Conservation (phyloP, 2,797 vertebrate genomes). For the Bradypus variegatus region DNA sequence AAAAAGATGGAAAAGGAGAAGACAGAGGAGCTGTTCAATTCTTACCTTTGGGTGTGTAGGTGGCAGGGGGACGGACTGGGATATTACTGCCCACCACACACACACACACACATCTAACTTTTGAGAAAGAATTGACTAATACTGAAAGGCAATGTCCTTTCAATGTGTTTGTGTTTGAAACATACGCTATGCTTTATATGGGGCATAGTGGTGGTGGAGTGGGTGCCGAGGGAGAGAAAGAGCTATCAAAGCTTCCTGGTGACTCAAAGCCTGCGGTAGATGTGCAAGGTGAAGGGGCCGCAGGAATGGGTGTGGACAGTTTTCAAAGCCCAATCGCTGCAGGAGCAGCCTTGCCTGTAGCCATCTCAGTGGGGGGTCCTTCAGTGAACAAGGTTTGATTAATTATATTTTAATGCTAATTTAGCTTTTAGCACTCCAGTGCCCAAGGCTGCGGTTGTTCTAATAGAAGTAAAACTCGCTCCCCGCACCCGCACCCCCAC, state of each 20-base stretch:
- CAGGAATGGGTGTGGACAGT: not conserved
- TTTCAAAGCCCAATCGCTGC: not conserved
- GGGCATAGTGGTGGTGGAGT: not conserved
- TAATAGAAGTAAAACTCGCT: not conserved
- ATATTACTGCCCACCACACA: not conserved
- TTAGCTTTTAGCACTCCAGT: conserved; percentile 10
- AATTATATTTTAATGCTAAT: conserved; percentile 23
- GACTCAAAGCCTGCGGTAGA: not conserved
- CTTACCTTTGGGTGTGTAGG: no score
- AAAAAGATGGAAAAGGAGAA: not conserved
- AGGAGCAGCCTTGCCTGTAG: not conserved
- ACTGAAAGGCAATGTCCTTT: not conserved
- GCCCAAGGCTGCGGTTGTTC: conserved; percentile 25
- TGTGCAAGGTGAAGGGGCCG: not conserved
- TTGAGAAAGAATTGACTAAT: not conserved
- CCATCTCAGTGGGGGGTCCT: not conserved
- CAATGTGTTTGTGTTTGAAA: not conserved
- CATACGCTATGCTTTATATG: no score
- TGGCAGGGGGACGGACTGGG: not conserved
- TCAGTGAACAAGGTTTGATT: conserved; percentile 21
- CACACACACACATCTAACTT: not conserved
- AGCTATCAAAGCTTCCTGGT: not conserved
- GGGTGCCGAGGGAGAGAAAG: not conserved
- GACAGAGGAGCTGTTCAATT: not conserved
- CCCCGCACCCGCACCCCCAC: not conserved